phyloP scores from a whole-genome alignment of 2,797 vertebrate species.

The Microctenopoma steveboyesi region DNA sequence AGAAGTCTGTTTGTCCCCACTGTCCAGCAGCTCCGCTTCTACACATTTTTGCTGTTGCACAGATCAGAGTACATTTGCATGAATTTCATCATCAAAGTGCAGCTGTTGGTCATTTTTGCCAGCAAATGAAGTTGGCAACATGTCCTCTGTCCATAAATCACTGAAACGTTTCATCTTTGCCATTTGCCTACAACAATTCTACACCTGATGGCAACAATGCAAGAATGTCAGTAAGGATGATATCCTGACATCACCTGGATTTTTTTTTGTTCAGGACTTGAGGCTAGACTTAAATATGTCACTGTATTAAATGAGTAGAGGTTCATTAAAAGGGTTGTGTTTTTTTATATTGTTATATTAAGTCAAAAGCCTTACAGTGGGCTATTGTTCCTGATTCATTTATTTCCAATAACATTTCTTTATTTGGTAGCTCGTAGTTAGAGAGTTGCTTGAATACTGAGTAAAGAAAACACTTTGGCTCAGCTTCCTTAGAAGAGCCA shows the following conservation, averaged over 20 bases:
- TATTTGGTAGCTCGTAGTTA: too few relatives aligned
- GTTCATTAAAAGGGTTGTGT: too few relatives aligned
- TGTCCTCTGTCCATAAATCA: slow-evolving; percentile 28
- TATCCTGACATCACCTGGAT: neutral
- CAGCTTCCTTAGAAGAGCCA: too few relatives aligned
- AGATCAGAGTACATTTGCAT: slow-evolving; percentile 29
- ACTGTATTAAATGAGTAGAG: too few relatives aligned
- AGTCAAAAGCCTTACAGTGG: too few relatives aligned
- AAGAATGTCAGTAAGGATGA: neutral
- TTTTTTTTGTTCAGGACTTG: neutral
- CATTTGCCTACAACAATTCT: slow-evolving; percentile 12
- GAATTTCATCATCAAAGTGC: slow-evolving; percentile 52
- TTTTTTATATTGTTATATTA: too few relatives aligned
- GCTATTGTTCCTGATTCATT: too few relatives aligned
- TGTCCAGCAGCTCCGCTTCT: neutral
- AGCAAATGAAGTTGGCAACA: slow-evolving; percentile 24
- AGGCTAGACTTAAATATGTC: too few relatives aligned
- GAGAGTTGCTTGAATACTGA: too few relatives aligned
- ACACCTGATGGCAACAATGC: neutral
- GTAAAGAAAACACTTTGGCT: too few relatives aligned
- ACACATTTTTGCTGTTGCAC: slow-evolving; percentile 6
- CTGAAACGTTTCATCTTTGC: slow-evolving; percentile 18
- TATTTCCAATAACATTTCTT: too few relatives aligned
- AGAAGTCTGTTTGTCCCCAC: neutral
- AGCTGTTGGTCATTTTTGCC: slow-evolving; percentile 13